Percentiles rank a stretch among this genome's conserved stretches.
Conservation (phyloP, 2,888 invertebrate genomes). For the Leptopilina syphax region DNA sequence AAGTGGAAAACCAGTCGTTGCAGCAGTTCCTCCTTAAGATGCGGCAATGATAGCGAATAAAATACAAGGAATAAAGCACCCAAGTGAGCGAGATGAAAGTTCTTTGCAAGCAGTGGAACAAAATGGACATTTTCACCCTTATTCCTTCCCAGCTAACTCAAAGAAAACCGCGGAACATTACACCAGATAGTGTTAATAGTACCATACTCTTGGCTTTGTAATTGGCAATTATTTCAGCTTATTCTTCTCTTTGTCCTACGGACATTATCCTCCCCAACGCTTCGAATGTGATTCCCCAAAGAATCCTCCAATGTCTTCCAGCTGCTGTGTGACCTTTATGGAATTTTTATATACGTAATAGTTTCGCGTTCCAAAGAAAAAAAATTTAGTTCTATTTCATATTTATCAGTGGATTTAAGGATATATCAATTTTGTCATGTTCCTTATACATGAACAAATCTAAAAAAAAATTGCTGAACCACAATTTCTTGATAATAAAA, state of each 20-base stretch:
- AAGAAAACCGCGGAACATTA: slow-evolving; percentile 32
- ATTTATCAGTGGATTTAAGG: too few species aligned
- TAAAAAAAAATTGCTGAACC: too few species aligned
- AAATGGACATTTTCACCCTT: slow-evolving; percentile 44
- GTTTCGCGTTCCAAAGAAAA: slow-evolving; percentile 46
- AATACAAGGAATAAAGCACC: slow-evolving; percentile 33
- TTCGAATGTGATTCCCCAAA: slow-evolving; percentile 54
- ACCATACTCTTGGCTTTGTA: slow-evolving; percentile 66
- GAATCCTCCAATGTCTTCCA: slow-evolving; percentile 56
- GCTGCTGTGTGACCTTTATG: slow-evolving; percentile 57
- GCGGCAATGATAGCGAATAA: slow-evolving; percentile 25
- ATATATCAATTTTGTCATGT: too few species aligned
- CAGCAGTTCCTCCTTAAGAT: slow-evolving; percentile 3
- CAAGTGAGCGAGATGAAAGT: slow-evolving; percentile 36
- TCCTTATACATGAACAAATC: too few species aligned
- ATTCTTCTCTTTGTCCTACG: slow-evolving; percentile 65
- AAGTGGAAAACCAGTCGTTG: slow-evolving; percentile 30
- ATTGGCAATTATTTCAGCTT: slow-evolving; percentile 71
- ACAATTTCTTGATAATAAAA: too few species aligned
- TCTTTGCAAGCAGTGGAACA: slow-evolving; percentile 42
- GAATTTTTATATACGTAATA: slow-evolving; percentile 40
- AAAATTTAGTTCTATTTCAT: background rate
- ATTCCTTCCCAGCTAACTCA: background rate
- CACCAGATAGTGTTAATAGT: slow-evolving; percentile 68
- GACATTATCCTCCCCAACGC: slow-evolving; percentile 51